These are phyloP conservation scores for Petrocephalus zakoni DNA, from an alignment of 2,113 vertebrate genomes.

Conservation along the genomic window DNA sequence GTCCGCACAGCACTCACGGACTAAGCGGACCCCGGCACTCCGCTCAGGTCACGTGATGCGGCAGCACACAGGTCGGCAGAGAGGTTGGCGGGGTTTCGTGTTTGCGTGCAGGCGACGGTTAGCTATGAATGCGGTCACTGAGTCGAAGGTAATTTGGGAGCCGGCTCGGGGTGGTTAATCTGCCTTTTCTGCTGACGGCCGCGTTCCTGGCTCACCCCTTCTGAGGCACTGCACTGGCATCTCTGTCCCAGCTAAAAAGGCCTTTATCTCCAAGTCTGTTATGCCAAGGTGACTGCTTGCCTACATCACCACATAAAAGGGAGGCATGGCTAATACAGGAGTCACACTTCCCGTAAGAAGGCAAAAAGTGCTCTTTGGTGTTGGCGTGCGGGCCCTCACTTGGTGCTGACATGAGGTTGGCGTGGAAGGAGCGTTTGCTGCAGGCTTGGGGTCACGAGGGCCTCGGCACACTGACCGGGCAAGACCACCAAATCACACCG, in stretches of 20 bases:
- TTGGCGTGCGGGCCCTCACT: background rate
- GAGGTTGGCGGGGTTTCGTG: slow-evolving; percentile 56
- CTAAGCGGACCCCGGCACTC: background rate
- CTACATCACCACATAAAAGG: background rate
- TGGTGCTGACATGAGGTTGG: background rate
- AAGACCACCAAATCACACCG: background rate
- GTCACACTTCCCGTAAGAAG: background rate
- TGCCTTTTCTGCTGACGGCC: slow-evolving; percentile 67
- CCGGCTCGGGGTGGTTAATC: slow-evolving; percentile 61
- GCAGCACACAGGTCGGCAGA: slow-evolving; percentile 55
- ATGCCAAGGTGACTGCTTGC: background rate
- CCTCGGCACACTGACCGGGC: background rate
- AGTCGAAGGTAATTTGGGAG: slow-evolving; percentile 68
- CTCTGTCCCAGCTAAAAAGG: slow-evolving; percentile 18
- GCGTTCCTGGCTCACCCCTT: slow-evolving; percentile 43
- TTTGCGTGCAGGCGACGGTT: slow-evolving; percentile 47
- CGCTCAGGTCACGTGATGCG: slow-evolving; percentile 34
- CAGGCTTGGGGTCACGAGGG: background rate
- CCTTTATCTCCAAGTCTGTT: slow-evolving; percentile 21
- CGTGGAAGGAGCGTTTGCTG: background rate
- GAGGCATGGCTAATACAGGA: background rate
- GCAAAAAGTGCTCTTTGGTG: background rate
- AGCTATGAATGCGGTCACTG: slow-evolving; percentile 68
- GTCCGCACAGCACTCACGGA: background rate
- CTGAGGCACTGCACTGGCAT: slow-evolving; percentile 63